Evolutionary conservation across 2,888 invertebrate species (phyloP).

Genomic region (Pyrrhosoma nymphula): DNA sequence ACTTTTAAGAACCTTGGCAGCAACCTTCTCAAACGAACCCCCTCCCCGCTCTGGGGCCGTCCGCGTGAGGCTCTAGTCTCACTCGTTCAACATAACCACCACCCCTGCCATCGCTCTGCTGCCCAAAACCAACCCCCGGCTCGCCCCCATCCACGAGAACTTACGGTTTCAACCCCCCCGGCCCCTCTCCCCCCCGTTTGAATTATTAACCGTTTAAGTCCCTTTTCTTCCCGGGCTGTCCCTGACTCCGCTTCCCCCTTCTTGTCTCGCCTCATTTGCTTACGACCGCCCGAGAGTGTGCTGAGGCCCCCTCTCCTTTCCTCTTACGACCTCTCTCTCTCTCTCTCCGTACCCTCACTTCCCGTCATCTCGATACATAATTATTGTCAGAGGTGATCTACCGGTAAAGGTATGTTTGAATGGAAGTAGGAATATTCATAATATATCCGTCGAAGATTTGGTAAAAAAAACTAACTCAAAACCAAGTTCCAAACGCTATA

Average conservation of each 20-base stretch:
- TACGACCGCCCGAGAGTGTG: not conserved
- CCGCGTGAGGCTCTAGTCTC: not conserved
- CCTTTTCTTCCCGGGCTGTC: not conserved
- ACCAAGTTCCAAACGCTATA: too few species aligned
- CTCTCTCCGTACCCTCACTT: not conserved
- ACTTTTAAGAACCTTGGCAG: too few species aligned
- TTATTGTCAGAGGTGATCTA: too few species aligned
- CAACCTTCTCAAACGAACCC: not conserved
- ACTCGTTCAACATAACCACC: constrained; percentile 22
- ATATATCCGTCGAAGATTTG: too few species aligned
- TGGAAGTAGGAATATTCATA: too few species aligned
- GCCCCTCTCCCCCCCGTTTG: not conserved
- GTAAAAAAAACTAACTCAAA: too few species aligned
- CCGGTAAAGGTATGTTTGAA: too few species aligned
- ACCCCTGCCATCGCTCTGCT: not conserved
- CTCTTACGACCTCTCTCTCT: not conserved
- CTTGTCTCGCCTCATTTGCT: not conserved
- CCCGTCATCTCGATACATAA: too few species aligned
- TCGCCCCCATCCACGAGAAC: not conserved
- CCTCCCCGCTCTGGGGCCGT: not conserved
- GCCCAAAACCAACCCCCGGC: too few species aligned
- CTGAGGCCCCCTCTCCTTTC: not conserved
- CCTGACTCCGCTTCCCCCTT: not conserved
- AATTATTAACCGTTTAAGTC: constrained; percentile 56
- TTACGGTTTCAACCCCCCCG: not conserved